Percentiles rank a stretch among this genome's conserved stretches.
These are phyloP conservation scores for Acrocephalus arundinaceus DNA, from an alignment of 2,113 vertebrate genomes.

Conservation along the genomic window DNA sequence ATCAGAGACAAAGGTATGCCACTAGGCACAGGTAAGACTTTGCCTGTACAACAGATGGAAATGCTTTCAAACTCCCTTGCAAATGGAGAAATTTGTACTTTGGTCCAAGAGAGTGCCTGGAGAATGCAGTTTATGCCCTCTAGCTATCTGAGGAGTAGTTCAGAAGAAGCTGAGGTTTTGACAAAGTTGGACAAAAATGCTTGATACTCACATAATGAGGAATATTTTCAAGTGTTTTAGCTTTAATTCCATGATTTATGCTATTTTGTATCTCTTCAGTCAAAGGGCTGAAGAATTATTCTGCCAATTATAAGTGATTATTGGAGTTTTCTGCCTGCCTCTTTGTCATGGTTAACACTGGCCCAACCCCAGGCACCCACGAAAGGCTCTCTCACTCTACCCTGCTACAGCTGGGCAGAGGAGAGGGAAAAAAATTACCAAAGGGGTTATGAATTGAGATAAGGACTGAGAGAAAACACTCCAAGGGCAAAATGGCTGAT, in stretches of 20 bases:
- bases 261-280: neutral
- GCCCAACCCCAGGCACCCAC: neutral
- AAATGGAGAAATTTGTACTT: neutral
- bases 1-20: neutral
- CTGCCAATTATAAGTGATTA: neutral
- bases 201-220: neutral
- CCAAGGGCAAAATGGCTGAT: neutral
- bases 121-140: neutral
- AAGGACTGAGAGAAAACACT: neutral
- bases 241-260: neutral
- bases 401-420: neutral
- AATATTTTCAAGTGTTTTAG: neutral
- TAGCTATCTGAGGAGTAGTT: neutral
- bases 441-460: neutral
- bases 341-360: neutral
- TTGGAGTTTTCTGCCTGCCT: neutral
- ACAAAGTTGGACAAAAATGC: neutral
- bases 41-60: neutral
- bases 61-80: neutral
- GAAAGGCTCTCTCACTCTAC: rapidly evolving
- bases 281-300: neutral
- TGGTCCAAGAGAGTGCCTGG: neutral
- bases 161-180: neutral
- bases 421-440: neutral
- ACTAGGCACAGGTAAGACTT: neutral